Evolutionary conservation across 2,797 vertebrate genomes (phyloP).

Genomic region (Lindbergichthys nudifrons): DNA sequence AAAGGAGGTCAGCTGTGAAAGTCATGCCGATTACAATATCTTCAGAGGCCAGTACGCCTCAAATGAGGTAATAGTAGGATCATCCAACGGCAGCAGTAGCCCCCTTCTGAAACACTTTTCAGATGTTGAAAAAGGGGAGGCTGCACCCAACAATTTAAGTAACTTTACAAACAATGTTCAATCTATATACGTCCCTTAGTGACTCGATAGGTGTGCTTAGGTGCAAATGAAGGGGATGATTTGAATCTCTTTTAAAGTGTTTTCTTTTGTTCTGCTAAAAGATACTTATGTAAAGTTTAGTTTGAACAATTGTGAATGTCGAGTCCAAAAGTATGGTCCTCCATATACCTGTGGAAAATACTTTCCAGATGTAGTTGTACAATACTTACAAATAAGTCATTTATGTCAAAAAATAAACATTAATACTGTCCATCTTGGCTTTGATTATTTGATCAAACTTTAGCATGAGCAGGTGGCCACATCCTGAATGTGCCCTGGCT

Average conservation of each 20-base stretch:
- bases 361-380: not conserved
- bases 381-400: not conserved
- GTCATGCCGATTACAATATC: conserved; percentile 10
- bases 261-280: not conserved
- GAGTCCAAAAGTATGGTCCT: not conserved
- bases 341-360: not conserved
- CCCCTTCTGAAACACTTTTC: not conserved
- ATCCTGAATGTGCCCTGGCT: not conserved
- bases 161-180: not conserved
- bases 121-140: not conserved
- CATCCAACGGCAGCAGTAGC: not conserved
- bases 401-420: not conserved
- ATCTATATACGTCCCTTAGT: not conserved
- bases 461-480: conserved; percentile 1
- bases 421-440: not conserved
- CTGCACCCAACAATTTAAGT: not conserved
- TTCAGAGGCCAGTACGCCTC: not conserved
- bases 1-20: conserved; percentile 5
- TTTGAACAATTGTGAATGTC: not conserved
- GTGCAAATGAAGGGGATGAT: not conserved
- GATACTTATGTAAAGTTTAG: not conserved
- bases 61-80: conserved; percentile 2
- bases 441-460: conserved; percentile 11
- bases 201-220: not conserved
- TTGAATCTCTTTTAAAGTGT: not conserved